These are phyloP conservation scores for Cinara cedri DNA, from an alignment of 2,888 invertebrate genomes.

Conservation along the genomic window DNA sequence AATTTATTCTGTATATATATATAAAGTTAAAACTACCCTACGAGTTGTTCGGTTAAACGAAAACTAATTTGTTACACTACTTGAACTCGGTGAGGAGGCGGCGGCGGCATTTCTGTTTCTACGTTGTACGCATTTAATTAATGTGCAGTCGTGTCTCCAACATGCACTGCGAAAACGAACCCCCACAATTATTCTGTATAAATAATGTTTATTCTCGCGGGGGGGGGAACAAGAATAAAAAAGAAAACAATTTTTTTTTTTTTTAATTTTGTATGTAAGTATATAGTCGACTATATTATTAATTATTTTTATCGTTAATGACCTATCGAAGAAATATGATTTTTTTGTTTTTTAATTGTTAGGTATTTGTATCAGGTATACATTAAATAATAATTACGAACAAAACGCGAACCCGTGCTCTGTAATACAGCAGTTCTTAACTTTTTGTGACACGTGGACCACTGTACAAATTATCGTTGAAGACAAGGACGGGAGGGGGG, in stretches of 20 bases:
- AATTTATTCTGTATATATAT: neutral
- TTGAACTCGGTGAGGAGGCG: no score
- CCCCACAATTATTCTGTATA: conserved; percentile 7
- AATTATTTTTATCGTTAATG: neutral
- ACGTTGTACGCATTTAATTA: conserved; percentile 42
- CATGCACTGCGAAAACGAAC: conserved; percentile 34
- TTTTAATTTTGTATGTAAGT: neutral
- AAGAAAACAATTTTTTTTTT: neutral
- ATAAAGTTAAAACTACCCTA: conserved; percentile 17
- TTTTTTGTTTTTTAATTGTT: no score
- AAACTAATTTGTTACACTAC: conserved; percentile 53
- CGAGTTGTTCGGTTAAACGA: conserved; percentile 48
- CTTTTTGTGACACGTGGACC: no score
- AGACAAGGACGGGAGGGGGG: no score
- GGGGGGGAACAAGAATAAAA: conserved; percentile 7
- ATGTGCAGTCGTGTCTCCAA: conserved; percentile 47
- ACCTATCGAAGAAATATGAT: no score
- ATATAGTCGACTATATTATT: neutral
- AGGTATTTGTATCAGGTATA: no score
- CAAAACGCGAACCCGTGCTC: no score
- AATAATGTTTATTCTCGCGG: conserved; percentile 23
- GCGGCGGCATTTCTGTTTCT: conserved; percentile 11
- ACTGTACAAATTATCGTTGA: no score
- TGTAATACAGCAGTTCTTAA: no score
- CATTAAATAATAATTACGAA: no score